Percentiles rank a stretch among this genome's conserved stretches.
Evolutionary conservation across 2,797 vertebrate genomes (phyloP).

Genomic region (Scomberomorus guttatus): DNA sequence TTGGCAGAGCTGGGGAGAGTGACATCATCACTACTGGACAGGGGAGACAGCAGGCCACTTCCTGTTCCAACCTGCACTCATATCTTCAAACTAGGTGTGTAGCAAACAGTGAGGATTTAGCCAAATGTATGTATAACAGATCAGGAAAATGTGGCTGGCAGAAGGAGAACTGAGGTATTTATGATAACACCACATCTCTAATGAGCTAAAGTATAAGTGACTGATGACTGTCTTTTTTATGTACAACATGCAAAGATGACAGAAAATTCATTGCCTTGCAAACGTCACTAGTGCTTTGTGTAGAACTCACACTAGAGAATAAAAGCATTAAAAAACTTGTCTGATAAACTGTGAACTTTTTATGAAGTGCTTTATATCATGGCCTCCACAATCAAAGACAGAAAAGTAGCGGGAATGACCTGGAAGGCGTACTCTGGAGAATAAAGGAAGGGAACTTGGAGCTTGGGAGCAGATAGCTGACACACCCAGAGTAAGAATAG

Average conservation of each 20-base stretch:
- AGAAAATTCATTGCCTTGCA: neutral
- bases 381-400: conserved; percentile 15
- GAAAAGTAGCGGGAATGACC: conserved; percentile 44
- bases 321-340: neutral
- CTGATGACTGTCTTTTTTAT: neutral
- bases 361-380: conserved; percentile 6
- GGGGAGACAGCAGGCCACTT: conserved; percentile 31
- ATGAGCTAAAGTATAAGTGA: neutral
- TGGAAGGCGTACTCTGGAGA: conserved; percentile 46
- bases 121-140: neutral
- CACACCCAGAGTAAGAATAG: conserved; percentile 75
- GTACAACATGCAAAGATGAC: neutral
- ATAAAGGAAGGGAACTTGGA: conserved; percentile 41
- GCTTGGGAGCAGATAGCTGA: conserved; percentile 29
- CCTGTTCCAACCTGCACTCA: conserved; percentile 14
- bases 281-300: neutral
- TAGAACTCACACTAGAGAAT: neutral
- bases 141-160: neutral
- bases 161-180: neutral
- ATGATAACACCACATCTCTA: neutral
- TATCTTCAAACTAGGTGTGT: conserved; percentile 29
- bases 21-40: conserved; percentile 60
- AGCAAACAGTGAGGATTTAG: neutral
- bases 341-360: conserved; percentile 3
- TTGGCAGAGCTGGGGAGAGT: conserved; percentile 46